Base-by-base conservation (phyloP, 2,797 vertebrate species). In the Tiaroga cobitis region DNA sequence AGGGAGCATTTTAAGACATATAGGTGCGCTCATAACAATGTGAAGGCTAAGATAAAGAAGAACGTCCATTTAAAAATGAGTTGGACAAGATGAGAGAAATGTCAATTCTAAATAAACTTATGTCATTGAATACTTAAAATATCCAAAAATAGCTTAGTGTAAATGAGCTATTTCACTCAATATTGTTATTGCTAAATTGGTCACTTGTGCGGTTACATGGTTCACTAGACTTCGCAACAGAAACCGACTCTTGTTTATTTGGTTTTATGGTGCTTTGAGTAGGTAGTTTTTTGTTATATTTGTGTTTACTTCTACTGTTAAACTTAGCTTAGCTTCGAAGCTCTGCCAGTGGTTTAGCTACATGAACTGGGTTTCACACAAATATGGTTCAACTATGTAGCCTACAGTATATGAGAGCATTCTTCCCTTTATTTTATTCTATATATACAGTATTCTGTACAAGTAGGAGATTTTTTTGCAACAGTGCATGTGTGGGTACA, bases 401-500 rank as follows among this genome's bases (percentile, higher is more conserved):
- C n/a, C n/a, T n/a, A 46, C 46, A 49, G 15, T 49, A 6, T 82
- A 4, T 70, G 7, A 72, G 34, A 54, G 24, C 15, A 81, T 18
- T 32, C 18, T 61, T 72, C 13, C 9, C 29, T 82, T n/a, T 74
- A 43, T 39, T 18, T 59, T 11, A 1, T 51, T 72, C 5, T 56
- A 5, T 32, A 59, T 32, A 61, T n/a, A 5, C 49, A 73, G 26
- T 32, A 46, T 73, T 4, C 15, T 76, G 15, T 61, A 56, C 37
- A 46, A 73, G 26, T 82, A 72, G 37, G 37, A 11, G 8, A 11
- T 82, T 69, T 46, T 68, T 72, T 32, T 80, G 46, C 37, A 37
- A 73, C 26, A 43, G 67, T 79, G 46, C 72, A 49, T 78, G 61
- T 80, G 76, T 80, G 69, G 56, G 39, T 51, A 78, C 78, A 81